Evolutionary conservation across 2,113 vertebrate species (phyloP), one percentile per base, ranked within the genome.

Genomic region (Psittacula cyanocephala): DNA sequence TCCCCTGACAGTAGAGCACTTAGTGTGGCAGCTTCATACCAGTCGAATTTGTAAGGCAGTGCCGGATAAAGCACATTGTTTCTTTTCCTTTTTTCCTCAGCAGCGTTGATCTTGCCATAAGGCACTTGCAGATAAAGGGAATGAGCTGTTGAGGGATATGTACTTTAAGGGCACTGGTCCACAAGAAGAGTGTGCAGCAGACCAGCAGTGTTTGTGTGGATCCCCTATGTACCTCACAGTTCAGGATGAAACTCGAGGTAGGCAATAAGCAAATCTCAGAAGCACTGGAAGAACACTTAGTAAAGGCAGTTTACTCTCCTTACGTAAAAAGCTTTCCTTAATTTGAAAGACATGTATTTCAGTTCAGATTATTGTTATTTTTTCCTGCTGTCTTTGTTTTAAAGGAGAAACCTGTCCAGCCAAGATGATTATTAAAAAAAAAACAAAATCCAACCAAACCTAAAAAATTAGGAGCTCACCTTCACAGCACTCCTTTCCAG

Each of bases 101-200:
- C 37, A 50, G 7, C n/a, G 11, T 19, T 81, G 9, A 33, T 87
- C 25, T 79, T 68, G 7, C 6, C 3, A 0, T 85, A 46, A 84
- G 75, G 25, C 13, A 12, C 31, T 81, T 67, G 39, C 22, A 71
- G 23, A 43, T 17, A 35, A 76, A 85, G 25, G 28, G 46, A 68
- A 71, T 47, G 39, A 33, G 23, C 20, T 85, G 75, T 43, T 39
- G 39, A 19, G 44, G 39, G 8, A 25, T 60, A 39, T 35, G 10
- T 41, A 1, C 28, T 70, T 70, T 53, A 78, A 39, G n/a, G 72
- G 24, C 53, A 28, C 24, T 65, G 18, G 27, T 78, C 55, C 46
- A n/a, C 65, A 67, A 2, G 0, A 0, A 24, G 41, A 65, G 29
- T 4, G 20, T 35, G 52, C n/a, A 47, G 84, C 52, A 86, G 20